Evolutionary conservation across 2,113 vertebrate species (phyloP), one percentile per base, ranked within the genome.

Genomic region (Xenopus laevis): DNA sequence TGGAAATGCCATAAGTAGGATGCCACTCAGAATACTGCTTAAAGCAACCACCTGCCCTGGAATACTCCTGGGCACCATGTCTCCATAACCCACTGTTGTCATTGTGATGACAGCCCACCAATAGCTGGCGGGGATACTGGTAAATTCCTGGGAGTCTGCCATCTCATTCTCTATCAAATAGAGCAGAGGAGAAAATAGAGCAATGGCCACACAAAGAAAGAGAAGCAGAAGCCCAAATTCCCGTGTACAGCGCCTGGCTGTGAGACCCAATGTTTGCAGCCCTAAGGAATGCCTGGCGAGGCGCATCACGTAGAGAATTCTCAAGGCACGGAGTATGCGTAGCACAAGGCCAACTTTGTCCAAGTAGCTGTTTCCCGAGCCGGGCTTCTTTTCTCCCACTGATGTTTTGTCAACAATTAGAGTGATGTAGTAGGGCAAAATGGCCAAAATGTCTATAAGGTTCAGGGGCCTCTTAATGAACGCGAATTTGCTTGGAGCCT

Each of bases 51-150:
- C 97, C 86, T 99, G 97, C 58, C 97, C 97, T 0, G 97, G 97
- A 62, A 97, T 95, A 87, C 95, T 98, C 75, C 95, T 84, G 2
- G 97, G 97, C 45, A 98, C 97, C 97, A 99, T 98, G 86, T 99
- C 97, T 0, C 97, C 97, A 0, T 99, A 99, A 74, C 97, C 97
- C 80, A 99, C 97, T 0, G 97, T 99, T 0, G 97, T 98, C 97
- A 99, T 99, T 83, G 97, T 98, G 89, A 99, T 99, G 74, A 99
- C 96, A 0, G 97, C 97, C 97, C 96, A 99, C 97, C 97, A 99
- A 85, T 99, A 99, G 79, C 95, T 95, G 0, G 96, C 96, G 0
- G 96, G 97, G 85, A 99, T 96, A 91, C 97, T 99, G 84, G 93
- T 98, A 85, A 99, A 98, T 86, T 98, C 96, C 66, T 91, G 92